These are phyloP conservation scores for Salpingus planirostris DNA, from an alignment of 2,888 invertebrate genomes.

Conservation along the genomic window DNA sequence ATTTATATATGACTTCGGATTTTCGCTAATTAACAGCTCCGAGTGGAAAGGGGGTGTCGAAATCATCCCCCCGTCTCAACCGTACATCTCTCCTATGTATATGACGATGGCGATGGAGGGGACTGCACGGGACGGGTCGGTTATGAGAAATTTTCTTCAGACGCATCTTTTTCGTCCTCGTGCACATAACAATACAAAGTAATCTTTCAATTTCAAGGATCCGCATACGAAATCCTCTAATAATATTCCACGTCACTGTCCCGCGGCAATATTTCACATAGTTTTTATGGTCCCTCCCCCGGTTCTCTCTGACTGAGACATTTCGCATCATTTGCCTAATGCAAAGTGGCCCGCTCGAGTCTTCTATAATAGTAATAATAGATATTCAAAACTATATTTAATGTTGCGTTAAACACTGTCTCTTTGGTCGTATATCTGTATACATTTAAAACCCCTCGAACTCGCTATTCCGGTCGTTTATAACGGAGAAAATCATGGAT, in stretches of 20 bases:
- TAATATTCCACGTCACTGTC: constrained; percentile 35
- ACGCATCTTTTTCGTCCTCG: too few relatives aligned
- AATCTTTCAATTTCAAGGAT: constrained; percentile 38
- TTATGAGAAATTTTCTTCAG: too few relatives aligned
- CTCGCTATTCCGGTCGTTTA: too few relatives aligned
- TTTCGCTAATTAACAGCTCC: constrained; percentile 19
- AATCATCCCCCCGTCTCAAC: too few relatives aligned
- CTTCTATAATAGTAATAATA: constrained; percentile 18
- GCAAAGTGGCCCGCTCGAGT: constrained; percentile 36
- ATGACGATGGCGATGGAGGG: too few relatives aligned
- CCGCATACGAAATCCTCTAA: constrained; percentile 34
- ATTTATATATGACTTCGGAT: constrained; percentile 27
- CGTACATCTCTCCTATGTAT: too few relatives aligned
- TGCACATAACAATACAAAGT: constrained; percentile 37
- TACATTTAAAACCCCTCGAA: too few relatives aligned
- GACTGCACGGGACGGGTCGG: too few relatives aligned
- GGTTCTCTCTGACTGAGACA: constrained; percentile 24
- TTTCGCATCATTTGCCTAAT: constrained; percentile 40
- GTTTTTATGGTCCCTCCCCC: constrained; percentile 36
- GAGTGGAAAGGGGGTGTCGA: not conserved
- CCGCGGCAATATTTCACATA: constrained; percentile 31
- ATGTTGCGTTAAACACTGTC: constrained; percentile 39
- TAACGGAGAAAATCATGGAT: too few relatives aligned
- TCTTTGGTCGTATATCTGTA: too few relatives aligned
- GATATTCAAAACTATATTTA: constrained; percentile 39